Evolutionary conservation across 1,140 invertebrate genomes (phyloP), one percentile per base, ranked within the genome.

Genomic region (Parasteatoda tepidariorum): DNA sequence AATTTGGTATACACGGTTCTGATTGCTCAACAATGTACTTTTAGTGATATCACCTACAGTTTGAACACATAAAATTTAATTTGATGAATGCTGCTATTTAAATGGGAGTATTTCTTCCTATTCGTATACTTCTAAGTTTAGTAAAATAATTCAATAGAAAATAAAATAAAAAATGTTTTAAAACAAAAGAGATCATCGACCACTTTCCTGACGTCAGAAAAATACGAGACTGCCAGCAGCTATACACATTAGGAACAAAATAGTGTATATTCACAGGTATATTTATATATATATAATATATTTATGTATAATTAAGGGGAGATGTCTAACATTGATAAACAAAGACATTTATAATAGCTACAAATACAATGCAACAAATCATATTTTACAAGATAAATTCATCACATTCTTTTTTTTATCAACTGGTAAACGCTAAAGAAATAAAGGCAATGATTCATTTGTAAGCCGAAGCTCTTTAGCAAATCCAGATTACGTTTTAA

Each of bases 181-280:
- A 6, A n/a, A 38, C 13, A n/a, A 24, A n/a, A 24, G 57, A n/a
- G 26, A 55, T 31, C 54, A 22, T 24, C 30, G 22, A 59, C 59
- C 48, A 66, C 61, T 70, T n/a, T 70, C 59, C 66, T 61, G 31
- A 57, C 22, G 55, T 82, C 66, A 71, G 67, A 82, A 71, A 82
- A 82, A 82, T 70, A 82, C 67, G 71, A 70, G 33, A 82, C 78
- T 82, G 78, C 78, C 78, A 82, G 78, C 78, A 82, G 78, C 78
- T 82, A 82, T 82, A 82, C n/a, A n/a, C 78, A 82, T 30, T 82
- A 82, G 78, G 78, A 82, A 82, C 78, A 82, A 82, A 82, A 82
- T 71, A 82, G 78, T 70, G 54, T 76, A 74, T 76, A 78, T 82
- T 82, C 67, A 82, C 66, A 82, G 59, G 48, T 82, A 66, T 68